Percentiles rank a stretch among this genome's conserved stretches.
Conservation (phyloP, 2,113 vertebrate genomes). For the Sinosuthora webbiana region DNA sequence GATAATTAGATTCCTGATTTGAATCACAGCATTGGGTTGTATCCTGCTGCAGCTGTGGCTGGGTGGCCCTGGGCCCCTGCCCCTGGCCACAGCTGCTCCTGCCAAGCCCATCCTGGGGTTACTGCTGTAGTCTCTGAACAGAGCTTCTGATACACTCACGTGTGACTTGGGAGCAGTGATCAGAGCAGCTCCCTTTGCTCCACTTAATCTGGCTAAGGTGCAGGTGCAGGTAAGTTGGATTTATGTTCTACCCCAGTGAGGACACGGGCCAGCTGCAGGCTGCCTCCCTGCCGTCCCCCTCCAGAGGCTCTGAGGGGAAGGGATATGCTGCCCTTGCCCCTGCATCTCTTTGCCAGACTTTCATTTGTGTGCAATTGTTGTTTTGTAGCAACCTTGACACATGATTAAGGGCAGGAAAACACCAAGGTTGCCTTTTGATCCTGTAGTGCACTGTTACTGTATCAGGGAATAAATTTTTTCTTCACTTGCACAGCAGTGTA, state of each 20-base stretch:
- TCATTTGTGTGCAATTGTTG: not conserved
- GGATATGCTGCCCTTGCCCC: fast-evolving
- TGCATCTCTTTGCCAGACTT: not conserved
- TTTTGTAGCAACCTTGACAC: not conserved
- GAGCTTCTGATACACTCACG: not conserved
- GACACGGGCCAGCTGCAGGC: fast-evolving
- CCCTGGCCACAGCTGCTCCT: not conserved
- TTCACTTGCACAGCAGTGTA: not conserved
- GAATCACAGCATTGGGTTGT: not conserved
- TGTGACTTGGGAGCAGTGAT: not conserved
- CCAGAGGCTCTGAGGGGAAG: fast-evolving
- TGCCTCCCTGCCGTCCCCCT: not conserved
- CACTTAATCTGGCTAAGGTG: not conserved
- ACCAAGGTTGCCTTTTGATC: not conserved
- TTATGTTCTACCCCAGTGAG: fast-evolving
- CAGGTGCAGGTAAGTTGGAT: not conserved
- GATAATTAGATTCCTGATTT: not conserved
- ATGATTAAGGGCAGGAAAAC: not conserved
- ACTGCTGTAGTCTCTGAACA: fast-evolving
- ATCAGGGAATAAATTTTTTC: not conserved
- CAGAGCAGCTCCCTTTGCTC: not conserved
- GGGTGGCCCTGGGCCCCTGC: not conserved
- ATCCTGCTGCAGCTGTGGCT: fast-evolving
- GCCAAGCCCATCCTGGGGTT: not conserved
- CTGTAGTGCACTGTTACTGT: not conserved